Base-by-base conservation (phyloP, 2,797 vertebrate species). In the Pogonophryne albipinna region DNA sequence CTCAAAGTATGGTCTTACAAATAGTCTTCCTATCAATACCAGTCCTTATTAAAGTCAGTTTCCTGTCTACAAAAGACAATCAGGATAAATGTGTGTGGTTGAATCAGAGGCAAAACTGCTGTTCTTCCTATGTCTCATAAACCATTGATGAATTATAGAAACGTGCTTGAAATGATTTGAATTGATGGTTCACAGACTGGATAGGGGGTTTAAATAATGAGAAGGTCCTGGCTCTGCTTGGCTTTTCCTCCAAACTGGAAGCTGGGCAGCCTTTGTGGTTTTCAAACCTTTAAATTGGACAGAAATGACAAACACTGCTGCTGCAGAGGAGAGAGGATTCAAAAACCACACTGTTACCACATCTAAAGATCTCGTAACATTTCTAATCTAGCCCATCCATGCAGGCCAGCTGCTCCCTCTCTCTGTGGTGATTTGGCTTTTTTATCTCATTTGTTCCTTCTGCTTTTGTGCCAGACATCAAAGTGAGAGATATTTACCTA, bases 311-410 rank as follows among this genome's bases (percentile, higher is more conserved):
- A 83, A 88, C 74, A 66, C 69, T 62, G 45, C 60, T 59, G 71
- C 52, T 65, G 51, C 61, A 52, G 57, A 70, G 67, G 59, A 77
- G 68, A 78, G 63, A 79, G 63, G 62, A 72, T 74, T 74, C 38
- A 55, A 84, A 38, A 87, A 74, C 77, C 80, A 66, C 78, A 71
- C 42, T 34, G 56, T 60, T 72, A 49, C 88, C 91, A 87, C 89
- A 89, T 90, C 80, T 83, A 46, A 88, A 80, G 77, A 31, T 47
- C 71, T 79, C 57, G 17, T 80, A 87, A 84, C 71, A 74, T 76
- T 19, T 85, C 61, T 74, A 82, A 90, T 91, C 73, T 27, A 67
- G 6, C 57, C 34, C 80, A 74, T 76, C 62, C 78, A 60, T 57
- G 51, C 75, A 73, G 55, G 19, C 80, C 89, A 85, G 85, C 85